Evolutionary conservation across 2,888 invertebrate genomes (phyloP), one percentile per base, ranked within the genome.

Genomic region (Steromphala cineraria): DNA sequence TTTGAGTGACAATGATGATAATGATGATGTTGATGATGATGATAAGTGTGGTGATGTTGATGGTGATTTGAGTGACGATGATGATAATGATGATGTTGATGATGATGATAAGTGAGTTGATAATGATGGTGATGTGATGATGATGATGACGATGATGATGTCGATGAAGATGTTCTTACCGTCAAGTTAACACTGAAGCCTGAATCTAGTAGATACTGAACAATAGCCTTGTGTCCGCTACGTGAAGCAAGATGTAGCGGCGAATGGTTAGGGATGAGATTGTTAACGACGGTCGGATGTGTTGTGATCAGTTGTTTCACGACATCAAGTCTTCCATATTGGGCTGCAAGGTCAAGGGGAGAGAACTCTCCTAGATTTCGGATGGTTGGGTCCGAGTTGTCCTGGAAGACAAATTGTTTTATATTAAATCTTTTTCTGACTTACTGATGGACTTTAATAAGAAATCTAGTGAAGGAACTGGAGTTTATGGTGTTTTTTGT

Each of bases 171-270:
- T 55, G 2, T 15, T 79, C 87, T 81, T 84, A 94, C 94, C 90
- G 87, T 85, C 15, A 90, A 89, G 94, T 98, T 98, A 5, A 98
- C 97, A 92, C 97, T 96, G 89, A 98, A 96, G 0, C 98, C 98
- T 21, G 97, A 96, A 15, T 96, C 95, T 76, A 98, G 95, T 2
- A 98, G 94, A 0, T 96, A 95, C 89, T 96, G 96, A 52, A 98
- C 98, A 55, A 98, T 97, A 79, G 90, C 87, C 19, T 83, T 82
- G 84, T 94, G 94, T 7, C 98, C 99, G 94, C 98, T 97, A 87
- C 97, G 96, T 92, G 97, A 97, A 83, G 98, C 98, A 86, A 98
- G 95, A 93, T 98, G 98, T n/a, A 99, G 95, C 0, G 98, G 97
- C 13, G 98, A 96, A 91, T 97, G 96, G 82, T 96, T 95, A 92